phyloP scores from a whole-genome alignment of 23 tunicate genomes.

The Trididemnum nubilum region DNA sequence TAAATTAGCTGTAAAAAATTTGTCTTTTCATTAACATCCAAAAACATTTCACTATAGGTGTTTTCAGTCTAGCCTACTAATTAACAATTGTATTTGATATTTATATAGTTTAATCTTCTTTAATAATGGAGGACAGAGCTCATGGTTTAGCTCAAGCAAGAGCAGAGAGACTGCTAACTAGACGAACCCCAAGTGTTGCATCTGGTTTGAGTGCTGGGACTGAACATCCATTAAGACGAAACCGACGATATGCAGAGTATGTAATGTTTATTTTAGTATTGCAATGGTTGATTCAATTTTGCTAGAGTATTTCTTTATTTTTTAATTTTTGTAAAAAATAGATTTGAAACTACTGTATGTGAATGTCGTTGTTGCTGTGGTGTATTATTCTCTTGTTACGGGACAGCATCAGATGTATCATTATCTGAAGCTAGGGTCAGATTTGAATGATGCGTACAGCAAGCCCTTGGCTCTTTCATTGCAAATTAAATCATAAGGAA shows the following conservation, averaged over 20 bases:
- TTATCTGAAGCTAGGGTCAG: too few species aligned
- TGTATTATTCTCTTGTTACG: too few species aligned
- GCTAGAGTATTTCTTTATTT: background rate
- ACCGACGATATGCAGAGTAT: slow-evolving; percentile 79
- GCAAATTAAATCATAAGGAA: too few species aligned
- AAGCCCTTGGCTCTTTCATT: too few species aligned
- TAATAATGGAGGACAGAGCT: slow-evolving; percentile 39
- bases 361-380: too few species aligned
- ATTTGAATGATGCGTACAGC: too few species aligned
- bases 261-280: too few species aligned
- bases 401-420: too few species aligned
- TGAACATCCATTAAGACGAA: slow-evolving; percentile 45
- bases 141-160: slow-evolving; percentile 85
- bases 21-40: too few species aligned
- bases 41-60: background rate
- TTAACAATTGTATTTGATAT: background rate
- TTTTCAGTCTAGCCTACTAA: background rate
- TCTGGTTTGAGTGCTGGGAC: slow-evolving; percentile 69
- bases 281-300: too few species aligned
- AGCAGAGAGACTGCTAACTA: slow-evolving; percentile 80
- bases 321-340: background rate
- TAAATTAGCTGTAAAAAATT: too few species aligned
- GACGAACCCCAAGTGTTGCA: slow-evolving; percentile 87
- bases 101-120: background rate
- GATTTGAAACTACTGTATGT: too few species aligned